phyloP scores from a whole-genome alignment of 1,140 invertebrate genomes.

The Bradysia coprophila region DNA sequence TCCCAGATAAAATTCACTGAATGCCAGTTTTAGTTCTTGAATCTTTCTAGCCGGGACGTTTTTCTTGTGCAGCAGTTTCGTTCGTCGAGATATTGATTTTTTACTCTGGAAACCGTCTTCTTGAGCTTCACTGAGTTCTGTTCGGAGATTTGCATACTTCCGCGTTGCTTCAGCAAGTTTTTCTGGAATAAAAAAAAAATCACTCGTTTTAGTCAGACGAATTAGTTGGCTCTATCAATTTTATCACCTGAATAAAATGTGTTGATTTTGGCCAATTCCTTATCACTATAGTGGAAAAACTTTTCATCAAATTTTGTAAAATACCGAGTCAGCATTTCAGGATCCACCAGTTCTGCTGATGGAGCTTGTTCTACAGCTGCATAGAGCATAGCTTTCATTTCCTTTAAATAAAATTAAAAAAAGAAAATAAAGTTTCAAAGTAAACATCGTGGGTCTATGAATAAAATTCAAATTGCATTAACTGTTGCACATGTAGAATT shows the following conservation, averaged over 20 bases:
- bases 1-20: slow-evolving; percentile 81
- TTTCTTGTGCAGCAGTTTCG: slow-evolving; percentile 31
- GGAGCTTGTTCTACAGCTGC: slow-evolving; percentile 51
- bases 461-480: too few relatives aligned
- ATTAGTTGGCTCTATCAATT: neutral
- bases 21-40: slow-evolving; percentile 77
- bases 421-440: neutral
- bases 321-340: slow-evolving; percentile 45
- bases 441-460: too few relatives aligned
- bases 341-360: slow-evolving; percentile 43
- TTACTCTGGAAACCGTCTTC: slow-evolving; percentile 23
- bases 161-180: slow-evolving; percentile 73
- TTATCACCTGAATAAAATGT: slow-evolving; percentile 48
- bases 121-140: slow-evolving; percentile 40
- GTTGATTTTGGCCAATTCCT: slow-evolving; percentile 72
- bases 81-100: slow-evolving; percentile 20
- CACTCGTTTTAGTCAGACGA: too few relatives aligned
- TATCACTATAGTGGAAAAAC: slow-evolving; percentile 72
- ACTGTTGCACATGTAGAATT: too few relatives aligned
- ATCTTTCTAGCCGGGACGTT: slow-evolving; percentile 41
- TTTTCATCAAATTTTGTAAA: slow-evolving; percentile 69
- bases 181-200: slow-evolving; percentile 32
- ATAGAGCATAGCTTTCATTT: slow-evolving; percentile 60
- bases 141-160: slow-evolving; percentile 56
- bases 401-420: slow-evolving; percentile 23